Percentiles rank a stretch among this genome's conserved stretches.
Evolutionary conservation across 37 sponge, comb jelly and placozoan species (phyloP).

Genomic region (Ianthella basta): DNA sequence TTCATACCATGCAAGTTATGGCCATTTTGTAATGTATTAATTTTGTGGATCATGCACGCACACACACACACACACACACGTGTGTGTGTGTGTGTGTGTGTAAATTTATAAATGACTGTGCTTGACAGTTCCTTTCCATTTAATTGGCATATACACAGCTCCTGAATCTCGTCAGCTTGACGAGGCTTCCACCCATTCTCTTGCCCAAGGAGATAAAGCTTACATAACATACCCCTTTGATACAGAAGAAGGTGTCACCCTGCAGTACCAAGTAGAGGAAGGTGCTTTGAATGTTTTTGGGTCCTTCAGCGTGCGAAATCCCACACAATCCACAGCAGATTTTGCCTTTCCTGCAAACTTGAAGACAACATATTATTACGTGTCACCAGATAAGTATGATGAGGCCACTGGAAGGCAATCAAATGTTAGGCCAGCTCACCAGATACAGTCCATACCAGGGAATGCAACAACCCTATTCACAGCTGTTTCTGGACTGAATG

Average conservation of each 20-base stretch:
- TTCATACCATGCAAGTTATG: no score
- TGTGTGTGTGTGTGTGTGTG: background rate
- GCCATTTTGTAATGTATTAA: no score
- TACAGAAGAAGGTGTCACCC: background rate
- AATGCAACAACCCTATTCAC: no score
- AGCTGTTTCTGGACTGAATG: no score
- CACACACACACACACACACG: no score
- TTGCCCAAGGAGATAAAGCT: background rate
- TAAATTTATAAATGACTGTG: background rate
- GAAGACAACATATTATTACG: background rate
- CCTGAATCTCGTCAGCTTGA: background rate
- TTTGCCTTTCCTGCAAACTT: background rate
- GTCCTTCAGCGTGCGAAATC: conserved; percentile 9
- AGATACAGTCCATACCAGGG: no score
- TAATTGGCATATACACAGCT: background rate
- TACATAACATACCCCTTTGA: background rate
- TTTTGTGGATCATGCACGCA: no score
- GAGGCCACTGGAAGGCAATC: no score
- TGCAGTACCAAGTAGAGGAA: background rate
- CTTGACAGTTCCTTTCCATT: background rate
- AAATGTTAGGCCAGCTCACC: no score
- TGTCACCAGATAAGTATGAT: no score
- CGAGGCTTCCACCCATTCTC: background rate
- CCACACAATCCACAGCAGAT: conserved; percentile 8
- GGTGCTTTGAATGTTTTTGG: conserved; percentile 2